phyloP scores from a whole-genome alignment of 2,113 vertebrate species.

The Gymnobelideus leadbeateri region DNA sequence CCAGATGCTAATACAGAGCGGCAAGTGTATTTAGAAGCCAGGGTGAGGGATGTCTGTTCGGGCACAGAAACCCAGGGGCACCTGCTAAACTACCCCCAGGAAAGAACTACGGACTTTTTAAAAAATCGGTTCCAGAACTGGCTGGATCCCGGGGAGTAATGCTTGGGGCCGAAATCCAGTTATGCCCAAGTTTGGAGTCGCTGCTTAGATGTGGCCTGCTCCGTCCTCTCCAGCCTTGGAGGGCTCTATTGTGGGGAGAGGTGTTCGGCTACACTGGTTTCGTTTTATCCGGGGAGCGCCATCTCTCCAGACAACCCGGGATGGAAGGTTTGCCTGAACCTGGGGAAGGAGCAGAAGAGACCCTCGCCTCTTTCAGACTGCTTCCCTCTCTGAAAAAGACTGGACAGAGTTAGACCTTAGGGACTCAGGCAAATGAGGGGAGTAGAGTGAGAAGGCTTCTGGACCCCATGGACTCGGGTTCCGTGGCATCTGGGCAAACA shows the following conservation, averaged over 20 bases:
- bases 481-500: neutral
- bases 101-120: neutral
- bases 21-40: neutral
- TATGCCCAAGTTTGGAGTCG: neutral
- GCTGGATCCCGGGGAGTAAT: neutral
- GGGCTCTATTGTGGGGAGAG: neutral
- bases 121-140: neutral
- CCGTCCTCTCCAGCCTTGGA: neutral
- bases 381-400: neutral
- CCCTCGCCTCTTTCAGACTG: neutral
- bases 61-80: no score
- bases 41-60: neutral
- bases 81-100: neutral
- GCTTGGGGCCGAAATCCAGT: neutral
- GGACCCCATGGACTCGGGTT: neutral
- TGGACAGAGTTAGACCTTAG: neutral
- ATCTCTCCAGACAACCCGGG: neutral
- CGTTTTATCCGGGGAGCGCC: neutral
- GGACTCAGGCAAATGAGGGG: neutral
- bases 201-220: neutral
- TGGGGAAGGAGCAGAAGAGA: neutral
- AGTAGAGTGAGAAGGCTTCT: neutral
- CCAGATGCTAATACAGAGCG: neutral
- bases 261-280: neutral
- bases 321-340: neutral